These are phyloP conservation scores for Onychorhynchus coronatus DNA, from an alignment of 2,113 vertebrate species.

Conservation along the genomic window DNA sequence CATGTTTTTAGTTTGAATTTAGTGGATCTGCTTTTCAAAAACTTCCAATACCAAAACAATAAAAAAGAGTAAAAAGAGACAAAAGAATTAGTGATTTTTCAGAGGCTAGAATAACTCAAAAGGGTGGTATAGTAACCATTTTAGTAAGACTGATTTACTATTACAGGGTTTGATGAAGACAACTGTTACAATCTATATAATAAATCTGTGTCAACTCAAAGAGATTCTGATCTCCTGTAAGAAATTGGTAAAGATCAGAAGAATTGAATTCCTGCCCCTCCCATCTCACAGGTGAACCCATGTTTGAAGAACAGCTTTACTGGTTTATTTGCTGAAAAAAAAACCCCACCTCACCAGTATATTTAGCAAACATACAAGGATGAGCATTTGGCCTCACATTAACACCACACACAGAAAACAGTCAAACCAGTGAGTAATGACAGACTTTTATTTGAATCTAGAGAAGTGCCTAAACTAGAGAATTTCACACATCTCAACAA, in stretches of 20 bases:
- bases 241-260: slow-evolving; percentile 57
- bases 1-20: neutral
- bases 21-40: neutral
- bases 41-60: neutral
- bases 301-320: neutral
- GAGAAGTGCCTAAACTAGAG: neutral
- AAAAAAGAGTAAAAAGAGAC: neutral
- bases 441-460: neutral
- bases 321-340: neutral
- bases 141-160: neutral
- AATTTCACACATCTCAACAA: neutral
- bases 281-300: neutral
- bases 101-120: neutral
- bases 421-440: neutral
- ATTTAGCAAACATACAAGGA: neutral
- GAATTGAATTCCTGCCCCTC: slow-evolving; percentile 45
- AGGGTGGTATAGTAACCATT: neutral
- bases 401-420: neutral
- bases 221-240: slow-evolving; percentile 40
- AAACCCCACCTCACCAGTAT: neutral
- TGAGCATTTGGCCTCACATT: neutral
- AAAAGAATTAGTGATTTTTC: neutral
- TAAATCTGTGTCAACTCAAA: slow-evolving; percentile 41
- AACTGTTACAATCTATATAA: slow-evolving; percentile 45
- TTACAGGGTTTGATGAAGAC: slow-evolving; percentile 34